Evolutionary conservation across 2,888 invertebrate species (phyloP).

Genomic region (Diaprepes abbreviatus): DNA sequence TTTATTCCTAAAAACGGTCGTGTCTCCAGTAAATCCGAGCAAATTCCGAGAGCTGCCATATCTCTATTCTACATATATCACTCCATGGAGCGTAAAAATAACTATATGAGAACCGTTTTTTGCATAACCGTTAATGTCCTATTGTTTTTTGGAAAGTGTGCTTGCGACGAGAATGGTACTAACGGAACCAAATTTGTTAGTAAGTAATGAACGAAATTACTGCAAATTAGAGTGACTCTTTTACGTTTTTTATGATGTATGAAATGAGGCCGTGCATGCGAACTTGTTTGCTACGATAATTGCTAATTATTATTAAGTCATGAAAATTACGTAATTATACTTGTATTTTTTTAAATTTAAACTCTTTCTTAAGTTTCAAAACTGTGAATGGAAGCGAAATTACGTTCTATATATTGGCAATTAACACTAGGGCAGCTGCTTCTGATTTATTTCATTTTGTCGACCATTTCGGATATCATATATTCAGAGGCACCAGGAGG

Average conservation of each 20-base stretch:
- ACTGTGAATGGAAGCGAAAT: no score
- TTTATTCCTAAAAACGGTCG: slow-evolving; percentile 6
- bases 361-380: no score
- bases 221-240: slow-evolving; percentile 12
- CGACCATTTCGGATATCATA: no score
- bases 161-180: slow-evolving; percentile 23
- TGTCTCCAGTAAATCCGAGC: slow-evolving; percentile 15
- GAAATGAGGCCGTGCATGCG: neutral
- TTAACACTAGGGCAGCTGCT: no score
- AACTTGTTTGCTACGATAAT: neutral
- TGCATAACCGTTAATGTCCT: slow-evolving; percentile 33
- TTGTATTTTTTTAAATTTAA: no score
- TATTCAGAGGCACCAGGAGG: no score
- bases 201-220: slow-evolving; percentile 29
- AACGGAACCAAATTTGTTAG: slow-evolving; percentile 38
- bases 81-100: slow-evolving; percentile 7
- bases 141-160: slow-evolving; percentile 30
- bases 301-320: neutral
- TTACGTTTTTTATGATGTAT: slow-evolving; percentile 7
- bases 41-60: neutral
- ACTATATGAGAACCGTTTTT: slow-evolving; percentile 26
- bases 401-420: no score
- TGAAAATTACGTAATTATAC: neutral
- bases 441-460: no score
- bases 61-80: no score